Conservation (phyloP, 2,113 vertebrate species). For the Larimichthys crocea region DNA sequence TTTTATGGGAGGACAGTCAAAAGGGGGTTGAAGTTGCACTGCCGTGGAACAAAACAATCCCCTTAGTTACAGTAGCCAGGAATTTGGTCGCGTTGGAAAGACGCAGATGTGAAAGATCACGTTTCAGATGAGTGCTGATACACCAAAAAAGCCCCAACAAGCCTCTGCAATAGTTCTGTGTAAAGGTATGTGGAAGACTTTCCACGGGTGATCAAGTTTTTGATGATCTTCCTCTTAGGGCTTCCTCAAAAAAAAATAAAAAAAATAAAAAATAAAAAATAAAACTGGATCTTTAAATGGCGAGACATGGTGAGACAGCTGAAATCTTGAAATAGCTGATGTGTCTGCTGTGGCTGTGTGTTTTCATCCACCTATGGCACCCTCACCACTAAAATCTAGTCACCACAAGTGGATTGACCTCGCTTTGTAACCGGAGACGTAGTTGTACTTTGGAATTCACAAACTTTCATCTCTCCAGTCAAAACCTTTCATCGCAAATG, state of each 20-base stretch:
- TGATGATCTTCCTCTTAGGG: constrained; percentile 36
- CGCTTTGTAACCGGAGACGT: constrained; percentile 83
- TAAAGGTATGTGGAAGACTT: constrained; percentile 61
- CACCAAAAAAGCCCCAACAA: constrained; percentile 65
- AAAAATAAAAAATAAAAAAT: too few species aligned
- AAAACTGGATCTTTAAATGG: background rate
- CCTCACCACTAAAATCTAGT: constrained; percentile 70
- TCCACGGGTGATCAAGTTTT: constrained; percentile 46
- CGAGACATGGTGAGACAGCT: constrained; percentile 60
- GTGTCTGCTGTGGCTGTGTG: constrained; percentile 43
- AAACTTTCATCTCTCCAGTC: constrained; percentile 84
- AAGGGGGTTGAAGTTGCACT: constrained; percentile 70
- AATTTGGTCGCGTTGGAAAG: constrained; percentile 66
- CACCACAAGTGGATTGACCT: constrained; percentile 86
- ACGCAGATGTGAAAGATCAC: constrained; percentile 82
- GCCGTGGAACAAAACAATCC: constrained; percentile 78
- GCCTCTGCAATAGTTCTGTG: constrained; percentile 68
- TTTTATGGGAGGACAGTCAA: constrained; percentile 83
- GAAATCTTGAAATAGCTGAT: constrained; percentile 64
- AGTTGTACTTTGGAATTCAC: constrained; percentile 82
- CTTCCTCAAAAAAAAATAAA: background rate
- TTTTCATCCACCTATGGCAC: constrained; percentile 66
- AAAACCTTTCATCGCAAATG: constrained; percentile 82
- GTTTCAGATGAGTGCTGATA: constrained; percentile 78
- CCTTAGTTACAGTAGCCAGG: constrained; percentile 83